Percentiles rank a stretch among this genome's conserved stretches.
Conservation (phyloP, 2,888 invertebrate genomes). For the Torymus texanus region DNA sequence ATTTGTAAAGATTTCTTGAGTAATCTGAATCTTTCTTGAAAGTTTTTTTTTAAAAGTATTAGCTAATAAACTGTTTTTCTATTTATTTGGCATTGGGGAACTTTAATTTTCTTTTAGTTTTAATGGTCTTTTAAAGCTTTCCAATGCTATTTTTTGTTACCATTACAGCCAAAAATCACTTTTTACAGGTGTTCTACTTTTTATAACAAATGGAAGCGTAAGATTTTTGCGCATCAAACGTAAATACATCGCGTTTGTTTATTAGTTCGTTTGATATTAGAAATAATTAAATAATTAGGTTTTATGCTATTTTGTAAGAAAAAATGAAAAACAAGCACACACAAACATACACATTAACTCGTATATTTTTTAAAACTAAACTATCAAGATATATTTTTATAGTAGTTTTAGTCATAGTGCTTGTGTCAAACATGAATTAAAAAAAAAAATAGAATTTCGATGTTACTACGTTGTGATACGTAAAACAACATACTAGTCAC, state of each 20-base stretch:
- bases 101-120: constrained; percentile 31
- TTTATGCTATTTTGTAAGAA: constrained; percentile 48
- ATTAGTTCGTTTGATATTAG: constrained; percentile 45
- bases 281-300: constrained; percentile 39
- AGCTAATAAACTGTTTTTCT: constrained; percentile 46
- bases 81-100: constrained; percentile 45
- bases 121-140: constrained; percentile 39
- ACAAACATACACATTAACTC: constrained; percentile 36
- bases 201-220: constrained; percentile 43
- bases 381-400: constrained; percentile 54
- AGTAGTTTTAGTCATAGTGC: constrained; percentile 50
- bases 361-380: constrained; percentile 52
- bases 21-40: constrained; percentile 30
- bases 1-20: constrained; percentile 43
- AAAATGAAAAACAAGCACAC: constrained; percentile 36
- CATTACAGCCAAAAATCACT: constrained; percentile 52
- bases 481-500: constrained; percentile 54
- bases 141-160: constrained; percentile 52
- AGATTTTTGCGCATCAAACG: constrained; percentile 26
- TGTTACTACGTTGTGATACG: constrained; percentile 39
- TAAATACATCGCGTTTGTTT: constrained; percentile 31
- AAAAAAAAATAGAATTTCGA: constrained; percentile 47
- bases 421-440: constrained; percentile 32
- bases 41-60: constrained; percentile 46
- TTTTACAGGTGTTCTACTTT: constrained; percentile 53